Evolutionary conservation across 1,140 invertebrate genomes (phyloP).

Genomic region (Apis mellifera): Amel_HAv3.1 CM009933.2:8119501-8120000

Average conservation of each 20-base stretch:
- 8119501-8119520: background rate
- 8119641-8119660: background rate
- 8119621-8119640: background rate
- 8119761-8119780: background rate
- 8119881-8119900: background rate
- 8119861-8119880: background rate
- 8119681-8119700: background rate
- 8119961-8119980: background rate
- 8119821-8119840: background rate
- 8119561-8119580: too few species aligned
- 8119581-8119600: background rate
- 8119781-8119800: background rate
- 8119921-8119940: background rate
- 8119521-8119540: background rate
- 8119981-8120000: background rate
- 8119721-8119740: background rate
- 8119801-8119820: background rate
- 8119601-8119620: background rate
- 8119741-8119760: background rate
- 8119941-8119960: background rate
- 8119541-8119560: too few species aligned
- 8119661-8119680: background rate
- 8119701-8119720: background rate
- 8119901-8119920: background rate
- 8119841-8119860: background rate